Conservation (phyloP, 2,797 vertebrate species). For the Ptychobarbus kaznakovi region DNA sequence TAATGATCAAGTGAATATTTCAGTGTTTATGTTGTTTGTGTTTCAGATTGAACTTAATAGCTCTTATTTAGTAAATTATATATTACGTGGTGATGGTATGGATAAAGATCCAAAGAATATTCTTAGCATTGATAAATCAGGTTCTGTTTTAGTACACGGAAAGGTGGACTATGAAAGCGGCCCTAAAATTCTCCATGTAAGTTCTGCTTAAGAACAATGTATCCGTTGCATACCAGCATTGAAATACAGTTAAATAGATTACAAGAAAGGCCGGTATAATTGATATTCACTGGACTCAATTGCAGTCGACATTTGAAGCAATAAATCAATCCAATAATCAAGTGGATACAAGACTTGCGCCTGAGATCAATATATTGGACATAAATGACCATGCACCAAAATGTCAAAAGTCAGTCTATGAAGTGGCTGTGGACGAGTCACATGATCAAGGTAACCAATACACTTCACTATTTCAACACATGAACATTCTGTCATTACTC, state of each 20-base stretch:
- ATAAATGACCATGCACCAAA: conserved; percentile 74
- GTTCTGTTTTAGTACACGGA: conserved; percentile 57
- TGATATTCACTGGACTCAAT: background rate
- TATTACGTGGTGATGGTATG: conserved; percentile 68
- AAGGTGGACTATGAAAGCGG: conserved; percentile 70
- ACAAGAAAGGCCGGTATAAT: background rate
- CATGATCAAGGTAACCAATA: conserved; percentile 67
- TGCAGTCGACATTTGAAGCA: conserved; percentile 71
- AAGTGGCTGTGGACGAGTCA: conserved; percentile 65
- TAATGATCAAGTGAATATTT: background rate
- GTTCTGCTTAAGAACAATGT: background rate
- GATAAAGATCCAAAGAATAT: conserved; percentile 62
- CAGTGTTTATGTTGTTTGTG: background rate
- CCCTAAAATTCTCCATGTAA: conserved; percentile 57
- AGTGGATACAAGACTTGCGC: conserved; percentile 66
- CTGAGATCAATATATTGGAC: conserved; percentile 70
- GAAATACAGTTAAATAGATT: background rate
- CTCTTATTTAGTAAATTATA: conserved; percentile 3
- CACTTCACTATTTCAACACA: background rate
- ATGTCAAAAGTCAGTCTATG: conserved; percentile 53
- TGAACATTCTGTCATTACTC: background rate
- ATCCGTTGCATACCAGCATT: background rate
- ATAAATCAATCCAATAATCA: rapidly evolving
- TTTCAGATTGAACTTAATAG: conserved; percentile 64
- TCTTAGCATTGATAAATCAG: conserved; percentile 60